Percentiles rank a stretch among this genome's conserved stretches.
Evolutionary conservation across 2,888 invertebrate species (phyloP).

Genomic region (Disparrhopalites patrizii): DNA sequence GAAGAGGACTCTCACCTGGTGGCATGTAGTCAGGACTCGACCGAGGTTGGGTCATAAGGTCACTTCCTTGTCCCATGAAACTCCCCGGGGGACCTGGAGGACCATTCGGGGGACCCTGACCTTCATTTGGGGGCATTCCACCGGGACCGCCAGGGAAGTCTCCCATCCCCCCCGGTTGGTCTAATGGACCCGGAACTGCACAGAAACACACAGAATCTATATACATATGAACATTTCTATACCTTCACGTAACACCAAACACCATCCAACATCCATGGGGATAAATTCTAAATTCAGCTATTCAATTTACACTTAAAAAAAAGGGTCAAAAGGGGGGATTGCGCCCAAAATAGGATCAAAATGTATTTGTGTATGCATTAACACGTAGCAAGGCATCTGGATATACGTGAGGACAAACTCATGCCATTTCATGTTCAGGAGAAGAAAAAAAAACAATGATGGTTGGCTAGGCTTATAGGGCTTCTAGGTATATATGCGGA

Average conservation of each 20-base stretch:
- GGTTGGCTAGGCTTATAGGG: too few species aligned
- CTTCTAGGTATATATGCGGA: too few species aligned
- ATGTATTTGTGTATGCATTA: too few species aligned
- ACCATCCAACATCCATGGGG: not conserved
- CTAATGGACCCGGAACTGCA: conserved; percentile 44
- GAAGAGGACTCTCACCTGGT: conserved; percentile 50
- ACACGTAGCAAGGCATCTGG: too few species aligned
- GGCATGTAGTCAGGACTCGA: conserved; percentile 54
- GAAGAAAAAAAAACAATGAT: too few species aligned
- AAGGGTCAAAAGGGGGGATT: too few species aligned
- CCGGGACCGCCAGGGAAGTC: conserved; percentile 68
- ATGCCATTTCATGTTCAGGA: too few species aligned
- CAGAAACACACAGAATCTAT: not conserved
- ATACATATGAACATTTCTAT: too few species aligned
- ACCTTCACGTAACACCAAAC: not conserved
- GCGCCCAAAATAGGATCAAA: too few species aligned
- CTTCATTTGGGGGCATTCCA: conserved; percentile 52
- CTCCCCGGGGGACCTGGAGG: conserved; percentile 43
- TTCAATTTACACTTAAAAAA: too few species aligned
- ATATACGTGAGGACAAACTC: too few species aligned
- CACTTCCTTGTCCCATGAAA: conserved; percentile 46
- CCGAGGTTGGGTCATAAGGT: conserved; percentile 54
- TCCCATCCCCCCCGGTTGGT: conserved; percentile 58
- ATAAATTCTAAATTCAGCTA: too few species aligned
- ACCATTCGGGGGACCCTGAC: conserved; percentile 39